These are phyloP conservation scores for Gymnocypris eckloni DNA, from an alignment of 2,797 vertebrate genomes.

Conservation along the genomic window DNA sequence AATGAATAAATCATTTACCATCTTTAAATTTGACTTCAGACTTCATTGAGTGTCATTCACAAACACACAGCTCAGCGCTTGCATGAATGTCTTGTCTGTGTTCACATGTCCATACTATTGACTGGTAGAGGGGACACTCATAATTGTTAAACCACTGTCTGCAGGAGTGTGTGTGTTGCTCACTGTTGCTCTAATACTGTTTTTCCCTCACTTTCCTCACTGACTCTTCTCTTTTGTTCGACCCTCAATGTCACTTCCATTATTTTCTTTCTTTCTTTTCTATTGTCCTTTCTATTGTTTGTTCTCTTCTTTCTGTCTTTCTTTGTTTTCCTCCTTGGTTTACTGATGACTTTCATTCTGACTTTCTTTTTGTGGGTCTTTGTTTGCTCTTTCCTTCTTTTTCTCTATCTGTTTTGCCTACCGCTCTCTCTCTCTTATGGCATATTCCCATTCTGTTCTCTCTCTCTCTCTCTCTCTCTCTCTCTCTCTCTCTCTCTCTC, in stretches of 20 bases:
- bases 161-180: conserved; percentile 64
- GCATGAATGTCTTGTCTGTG: conserved; percentile 57
- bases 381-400: background rate
- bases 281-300: background rate
- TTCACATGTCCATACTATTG: conserved; percentile 63
- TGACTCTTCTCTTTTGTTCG: conserved; percentile 54
- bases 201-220: conserved; percentile 73
- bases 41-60: background rate
- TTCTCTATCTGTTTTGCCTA: conserved; percentile 43
- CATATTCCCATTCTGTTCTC: conserved; percentile 48
- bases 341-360: background rate
- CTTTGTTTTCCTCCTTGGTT: background rate
- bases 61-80: background rate
- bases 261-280: background rate
- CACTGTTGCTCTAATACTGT: conserved; percentile 84
- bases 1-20: background rate
- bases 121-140: conserved; percentile 67
- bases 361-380: background rate
- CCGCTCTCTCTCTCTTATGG: conserved; percentile 61
- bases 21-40: background rate
- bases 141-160: conserved; percentile 59
- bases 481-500: conserved; percentile 86
- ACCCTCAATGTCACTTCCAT: conserved; percentile 58
- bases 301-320: background rate
- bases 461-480: conserved; percentile 82